Evolutionary conservation across 2,888 invertebrate genomes (phyloP).

Genomic region (Diarsia rubi): DNA sequence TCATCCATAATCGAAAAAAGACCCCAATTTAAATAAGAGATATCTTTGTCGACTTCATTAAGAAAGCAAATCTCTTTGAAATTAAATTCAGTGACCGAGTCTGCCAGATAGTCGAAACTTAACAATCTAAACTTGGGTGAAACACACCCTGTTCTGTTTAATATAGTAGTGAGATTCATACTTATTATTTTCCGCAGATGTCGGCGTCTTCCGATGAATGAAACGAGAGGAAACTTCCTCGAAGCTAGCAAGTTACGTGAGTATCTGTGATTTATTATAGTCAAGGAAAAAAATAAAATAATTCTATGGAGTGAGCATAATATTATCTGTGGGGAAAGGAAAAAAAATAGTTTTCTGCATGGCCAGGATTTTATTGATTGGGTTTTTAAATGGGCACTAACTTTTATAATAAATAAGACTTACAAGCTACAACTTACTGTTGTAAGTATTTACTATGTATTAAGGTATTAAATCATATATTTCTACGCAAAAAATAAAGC

Average conservation of each 20-base stretch:
- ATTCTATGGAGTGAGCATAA: neutral
- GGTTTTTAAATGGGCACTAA: neutral
- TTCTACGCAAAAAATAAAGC: slow-evolving; percentile 14
- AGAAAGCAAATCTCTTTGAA: slow-evolving; percentile 44
- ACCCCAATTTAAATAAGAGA: slow-evolving; percentile 25
- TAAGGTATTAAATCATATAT: neutral
- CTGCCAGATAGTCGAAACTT: slow-evolving; percentile 38
- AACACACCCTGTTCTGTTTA: slow-evolving; percentile 36
- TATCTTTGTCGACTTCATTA: slow-evolving; percentile 30
- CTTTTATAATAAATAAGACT: neutral
- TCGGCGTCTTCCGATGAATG: slow-evolving; percentile 42
- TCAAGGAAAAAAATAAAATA: slow-evolving; percentile 10
- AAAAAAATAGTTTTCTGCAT: neutral
- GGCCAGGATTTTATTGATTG: neutral
- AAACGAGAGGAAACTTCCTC: slow-evolving; percentile 21
- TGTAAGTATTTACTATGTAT: neutral
- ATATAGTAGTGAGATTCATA: slow-evolving; percentile 36
- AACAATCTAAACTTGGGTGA: slow-evolving; percentile 36
- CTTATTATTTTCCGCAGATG: slow-evolving; percentile 62
- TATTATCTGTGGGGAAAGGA: slow-evolving; percentile 4
- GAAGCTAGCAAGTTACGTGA: slow-evolving; percentile 51
- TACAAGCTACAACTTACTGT: neutral
- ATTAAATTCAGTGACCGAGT: slow-evolving; percentile 39
- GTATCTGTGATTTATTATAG: slow-evolving; percentile 50
- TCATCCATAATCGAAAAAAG: neutral